Conservation (phyloP, 2,888 invertebrate genomes). For the Atherix ibis region DNA sequence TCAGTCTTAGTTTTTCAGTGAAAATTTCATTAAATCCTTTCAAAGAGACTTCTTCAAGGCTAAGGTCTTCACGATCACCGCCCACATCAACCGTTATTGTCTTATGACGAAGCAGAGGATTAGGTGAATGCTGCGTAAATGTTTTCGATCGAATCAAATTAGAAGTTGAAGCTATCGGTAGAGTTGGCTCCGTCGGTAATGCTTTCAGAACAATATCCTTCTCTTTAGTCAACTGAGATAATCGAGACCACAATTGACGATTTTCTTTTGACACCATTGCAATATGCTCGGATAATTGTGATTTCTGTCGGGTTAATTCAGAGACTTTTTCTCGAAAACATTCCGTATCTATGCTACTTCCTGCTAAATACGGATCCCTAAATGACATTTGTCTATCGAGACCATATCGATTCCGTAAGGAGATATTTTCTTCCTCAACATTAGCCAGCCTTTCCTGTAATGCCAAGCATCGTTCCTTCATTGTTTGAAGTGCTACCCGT, state of each 20-base stretch:
- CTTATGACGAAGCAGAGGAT: slow-evolving; percentile 37
- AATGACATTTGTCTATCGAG: too few species aligned
- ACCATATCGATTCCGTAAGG: too few species aligned
- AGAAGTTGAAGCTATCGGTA: slow-evolving; percentile 18
- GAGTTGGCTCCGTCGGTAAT: slow-evolving; percentile 7
- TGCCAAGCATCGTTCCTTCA: slow-evolving; percentile 64
- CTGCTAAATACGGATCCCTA: too few species aligned
- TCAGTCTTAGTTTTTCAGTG: slow-evolving; percentile 48
- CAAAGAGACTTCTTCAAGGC: slow-evolving; percentile 62
- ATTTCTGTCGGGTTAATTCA: slow-evolving; percentile 43
- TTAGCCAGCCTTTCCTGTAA: slow-evolving; percentile 52
- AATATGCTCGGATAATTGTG: slow-evolving; percentile 58
- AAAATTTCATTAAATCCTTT: slow-evolving; percentile 52
- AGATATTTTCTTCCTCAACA: slow-evolving; percentile 56
- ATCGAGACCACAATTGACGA: slow-evolving; percentile 59
- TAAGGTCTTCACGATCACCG: slow-evolving; percentile 36
- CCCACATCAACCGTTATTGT: slow-evolving; percentile 18
- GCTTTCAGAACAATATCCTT: too few species aligned
- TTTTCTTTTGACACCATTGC: slow-evolving; percentile 72
- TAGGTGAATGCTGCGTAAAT: slow-evolving; percentile 51
- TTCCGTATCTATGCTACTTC: slow-evolving; percentile 33
- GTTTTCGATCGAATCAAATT: slow-evolving; percentile 43
- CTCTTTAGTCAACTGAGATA: slow-evolving; percentile 46
- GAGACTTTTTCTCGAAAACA: slow-evolving; percentile 45
- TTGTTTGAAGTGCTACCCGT: slow-evolving; percentile 61